Percentiles rank a stretch among this genome's conserved stretches.
Conservation (phyloP, 2,888 invertebrate species). For the Drosophila kambysellisi region DNA sequence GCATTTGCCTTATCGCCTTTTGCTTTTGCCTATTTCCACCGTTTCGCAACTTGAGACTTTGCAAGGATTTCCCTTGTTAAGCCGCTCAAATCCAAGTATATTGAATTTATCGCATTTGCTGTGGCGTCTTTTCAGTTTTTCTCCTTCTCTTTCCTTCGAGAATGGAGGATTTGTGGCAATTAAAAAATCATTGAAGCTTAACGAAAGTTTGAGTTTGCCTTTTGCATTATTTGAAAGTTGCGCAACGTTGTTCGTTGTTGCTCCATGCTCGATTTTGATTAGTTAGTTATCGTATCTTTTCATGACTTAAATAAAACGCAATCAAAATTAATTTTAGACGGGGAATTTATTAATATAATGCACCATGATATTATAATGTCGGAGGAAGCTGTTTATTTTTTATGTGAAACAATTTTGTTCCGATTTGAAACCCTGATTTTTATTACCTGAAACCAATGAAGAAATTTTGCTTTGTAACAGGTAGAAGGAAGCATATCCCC, state of each 20-base stretch:
- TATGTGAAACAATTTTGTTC: not conserved
- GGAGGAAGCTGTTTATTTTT: not conserved
- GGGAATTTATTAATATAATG: not conserved
- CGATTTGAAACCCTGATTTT: not conserved
- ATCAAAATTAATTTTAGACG: not conserved
- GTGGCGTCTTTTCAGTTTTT: constrained; percentile 7
- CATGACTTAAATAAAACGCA: constrained; percentile 1
- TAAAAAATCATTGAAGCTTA: constrained; percentile 37
- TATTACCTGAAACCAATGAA: not conserved
- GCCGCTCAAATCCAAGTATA: constrained; percentile 47
- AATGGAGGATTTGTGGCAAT: constrained; percentile 35
- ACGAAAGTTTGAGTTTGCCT: not conserved
- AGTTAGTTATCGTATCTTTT: not conserved
- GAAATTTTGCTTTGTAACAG: not conserved
- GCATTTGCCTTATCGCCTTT: constrained; percentile 25
- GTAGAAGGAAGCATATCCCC: not conserved
- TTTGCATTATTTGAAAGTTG: not conserved
- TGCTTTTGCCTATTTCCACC: constrained; percentile 4
- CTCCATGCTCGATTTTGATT: not conserved
- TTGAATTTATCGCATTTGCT: constrained; percentile 59
- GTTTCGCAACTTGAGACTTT: constrained; percentile 37
- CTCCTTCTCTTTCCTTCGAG: not conserved
- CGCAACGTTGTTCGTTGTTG: not conserved
- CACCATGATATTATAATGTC: not conserved
- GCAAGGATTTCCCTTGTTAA: constrained; percentile 51